Percentiles rank a stretch among this genome's conserved stretches.
phyloP scores from a whole-genome alignment of 2,888 invertebrate genomes.

The Theretra japonica region DNA sequence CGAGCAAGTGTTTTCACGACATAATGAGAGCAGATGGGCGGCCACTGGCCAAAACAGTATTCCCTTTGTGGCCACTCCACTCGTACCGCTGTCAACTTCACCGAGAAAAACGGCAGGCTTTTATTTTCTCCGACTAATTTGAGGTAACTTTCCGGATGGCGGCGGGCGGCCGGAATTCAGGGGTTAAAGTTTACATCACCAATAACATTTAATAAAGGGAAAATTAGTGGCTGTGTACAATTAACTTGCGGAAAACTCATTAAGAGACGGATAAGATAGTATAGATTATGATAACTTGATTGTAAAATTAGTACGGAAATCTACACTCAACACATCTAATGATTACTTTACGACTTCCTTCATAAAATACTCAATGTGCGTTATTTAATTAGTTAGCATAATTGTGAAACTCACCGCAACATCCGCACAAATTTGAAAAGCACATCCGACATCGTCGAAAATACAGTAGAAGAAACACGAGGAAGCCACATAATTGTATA shows the following conservation, averaged over 20 bases:
- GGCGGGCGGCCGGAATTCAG: constrained; percentile 50
- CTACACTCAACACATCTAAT: too few relatives aligned
- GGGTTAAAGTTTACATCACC: constrained; percentile 22
- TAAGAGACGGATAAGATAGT: neutral
- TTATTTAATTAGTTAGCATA: neutral
- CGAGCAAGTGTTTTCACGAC: constrained; percentile 58
- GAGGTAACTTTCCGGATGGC: constrained; percentile 63
- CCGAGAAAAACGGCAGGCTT: constrained; percentile 59
- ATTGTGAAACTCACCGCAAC: constrained; percentile 26
- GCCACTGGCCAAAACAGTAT: constrained; percentile 59
- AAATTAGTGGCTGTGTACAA: constrained; percentile 51
- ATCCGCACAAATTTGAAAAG: constrained; percentile 34
- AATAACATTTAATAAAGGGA: constrained; percentile 30
- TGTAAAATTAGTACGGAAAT: too few relatives aligned
- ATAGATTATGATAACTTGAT: neutral
- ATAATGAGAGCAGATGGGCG: constrained; percentile 62
- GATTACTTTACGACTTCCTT: too few relatives aligned
- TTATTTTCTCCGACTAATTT: constrained; percentile 71
- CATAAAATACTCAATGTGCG: neutral
- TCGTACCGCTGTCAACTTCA: constrained; percentile 60
- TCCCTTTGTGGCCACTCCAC: constrained; percentile 58
- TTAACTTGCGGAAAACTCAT: neutral
- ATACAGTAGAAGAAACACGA: constrained; percentile 59
- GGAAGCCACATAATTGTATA: constrained; percentile 74
- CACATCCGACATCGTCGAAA: constrained; percentile 22